phyloP scores from a whole-genome alignment of 2,113 vertebrate genomes.

The Maccullochella peelii region DNA sequence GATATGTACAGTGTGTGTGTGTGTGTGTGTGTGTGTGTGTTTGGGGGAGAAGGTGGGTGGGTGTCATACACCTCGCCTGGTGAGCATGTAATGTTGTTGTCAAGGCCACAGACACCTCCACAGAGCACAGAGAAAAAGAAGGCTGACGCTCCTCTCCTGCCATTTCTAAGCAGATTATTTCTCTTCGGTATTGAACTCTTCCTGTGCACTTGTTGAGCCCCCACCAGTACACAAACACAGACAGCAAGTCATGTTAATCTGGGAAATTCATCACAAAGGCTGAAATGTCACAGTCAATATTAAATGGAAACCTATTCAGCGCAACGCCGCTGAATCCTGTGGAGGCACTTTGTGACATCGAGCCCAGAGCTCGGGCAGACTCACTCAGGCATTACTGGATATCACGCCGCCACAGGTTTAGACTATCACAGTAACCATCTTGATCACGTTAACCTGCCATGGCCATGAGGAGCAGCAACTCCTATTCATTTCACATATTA shows the following conservation, averaged over 20 bases:
- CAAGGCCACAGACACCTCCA: conserved; percentile 70
- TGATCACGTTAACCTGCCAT: conserved; percentile 45
- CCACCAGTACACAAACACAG: conserved; percentile 10
- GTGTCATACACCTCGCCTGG: conserved; percentile 45
- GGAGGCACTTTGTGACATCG: conserved; percentile 60
- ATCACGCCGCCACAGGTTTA: conserved; percentile 35
- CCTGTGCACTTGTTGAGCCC: conserved; percentile 27
- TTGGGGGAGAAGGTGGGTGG: conserved; percentile 10
- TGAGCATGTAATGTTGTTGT: conserved; percentile 75
- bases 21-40: conserved; percentile 15
- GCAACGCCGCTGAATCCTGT: conserved; percentile 39
- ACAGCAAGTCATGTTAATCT: conserved; percentile 58
- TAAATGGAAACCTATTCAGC: conserved; percentile 48
- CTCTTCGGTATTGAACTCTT: conserved; percentile 38
- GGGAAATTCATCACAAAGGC: conserved; percentile 69
- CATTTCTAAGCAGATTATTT: conserved; percentile 77
- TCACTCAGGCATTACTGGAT: conserved; percentile 29
- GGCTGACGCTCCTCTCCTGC: conserved; percentile 45
- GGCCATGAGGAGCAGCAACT: conserved; percentile 46
- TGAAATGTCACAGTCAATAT: conserved; percentile 67
- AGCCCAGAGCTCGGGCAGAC: conserved; percentile 26
- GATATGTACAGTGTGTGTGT: conserved; percentile 28
- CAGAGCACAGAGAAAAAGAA: conserved; percentile 64
- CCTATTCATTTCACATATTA: conserved; percentile 35
- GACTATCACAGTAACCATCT: conserved; percentile 38